Conservation (phyloP, 2,888 invertebrate species). For the Temnothorax unifasciatus region DNA sequence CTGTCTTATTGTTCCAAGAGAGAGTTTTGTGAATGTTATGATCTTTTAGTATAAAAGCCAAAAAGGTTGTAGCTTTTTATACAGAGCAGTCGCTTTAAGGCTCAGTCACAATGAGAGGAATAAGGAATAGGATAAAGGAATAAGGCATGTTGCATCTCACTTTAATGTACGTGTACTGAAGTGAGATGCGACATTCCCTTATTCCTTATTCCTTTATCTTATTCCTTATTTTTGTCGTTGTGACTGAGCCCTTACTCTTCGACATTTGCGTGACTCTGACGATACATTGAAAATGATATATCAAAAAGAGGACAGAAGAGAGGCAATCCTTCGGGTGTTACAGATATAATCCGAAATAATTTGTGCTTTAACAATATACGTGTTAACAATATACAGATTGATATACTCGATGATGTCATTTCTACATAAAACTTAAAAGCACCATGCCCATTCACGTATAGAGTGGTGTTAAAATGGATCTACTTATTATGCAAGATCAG, state of each 20-base stretch:
- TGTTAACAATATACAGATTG: slow-evolving; percentile 28
- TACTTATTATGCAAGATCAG: slow-evolving; percentile 60
- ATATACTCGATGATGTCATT: slow-evolving; percentile 13
- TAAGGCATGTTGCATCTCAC: too few relatives aligned
- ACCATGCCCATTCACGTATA: slow-evolving; percentile 53
- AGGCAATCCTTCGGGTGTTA: background rate
- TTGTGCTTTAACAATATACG: slow-evolving; percentile 3
- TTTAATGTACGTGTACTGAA: too few relatives aligned
- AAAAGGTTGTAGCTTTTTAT: background rate
- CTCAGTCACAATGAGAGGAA: too few relatives aligned
- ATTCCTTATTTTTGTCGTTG: too few relatives aligned
- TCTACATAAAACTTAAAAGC: slow-evolving; percentile 61
- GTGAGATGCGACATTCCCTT: too few relatives aligned
- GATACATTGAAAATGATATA: slow-evolving; percentile 30
- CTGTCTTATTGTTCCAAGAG: background rate
- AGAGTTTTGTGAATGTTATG: background rate
- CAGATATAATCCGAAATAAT: slow-evolving; percentile 25
- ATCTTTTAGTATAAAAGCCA: slow-evolving; percentile 18
- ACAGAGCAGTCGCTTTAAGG: slow-evolving; percentile 18
- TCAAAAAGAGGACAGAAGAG: background rate
- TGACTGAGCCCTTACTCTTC: too few relatives aligned
- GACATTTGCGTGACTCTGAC: background rate
- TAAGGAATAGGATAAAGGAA: too few relatives aligned
- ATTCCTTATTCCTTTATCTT: too few relatives aligned
- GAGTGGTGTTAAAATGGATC: slow-evolving; percentile 44